These are phyloP conservation scores for Thalassophryne amazonica DNA, from an alignment of 2,797 vertebrate genomes.

Conservation along the genomic window DNA sequence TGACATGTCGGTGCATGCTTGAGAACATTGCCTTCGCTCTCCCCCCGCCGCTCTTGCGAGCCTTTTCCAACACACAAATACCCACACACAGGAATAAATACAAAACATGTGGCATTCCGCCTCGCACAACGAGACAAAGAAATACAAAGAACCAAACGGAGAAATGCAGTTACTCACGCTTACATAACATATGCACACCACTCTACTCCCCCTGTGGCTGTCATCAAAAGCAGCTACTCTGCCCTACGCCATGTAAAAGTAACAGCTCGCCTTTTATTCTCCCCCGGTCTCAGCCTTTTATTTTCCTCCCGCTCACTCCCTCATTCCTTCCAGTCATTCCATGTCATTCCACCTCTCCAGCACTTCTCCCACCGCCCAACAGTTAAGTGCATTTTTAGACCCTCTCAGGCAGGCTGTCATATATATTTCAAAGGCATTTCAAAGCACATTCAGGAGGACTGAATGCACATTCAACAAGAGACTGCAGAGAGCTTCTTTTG, in stretches of 20 bases:
- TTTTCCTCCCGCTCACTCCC: conserved; percentile 14
- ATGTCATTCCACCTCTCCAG: conserved; percentile 34
- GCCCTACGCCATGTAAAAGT: conserved; percentile 36
- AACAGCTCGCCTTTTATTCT: conserved; percentile 46
- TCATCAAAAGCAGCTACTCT: conserved; percentile 45
- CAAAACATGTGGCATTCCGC: not conserved
- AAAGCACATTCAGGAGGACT: conserved; percentile 38
- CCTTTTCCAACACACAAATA: conserved; percentile 10
- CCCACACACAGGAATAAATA: conserved; percentile 8
- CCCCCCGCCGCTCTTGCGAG: not conserved
- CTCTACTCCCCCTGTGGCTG: conserved; percentile 24
- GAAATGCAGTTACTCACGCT: conserved; percentile 18
- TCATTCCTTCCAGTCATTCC: conserved; percentile 27
- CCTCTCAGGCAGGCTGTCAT: conserved; percentile 52
- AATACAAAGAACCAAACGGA: conserved; percentile 32
- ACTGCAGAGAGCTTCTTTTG: not conserved
- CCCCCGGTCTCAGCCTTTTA: conserved; percentile 11
- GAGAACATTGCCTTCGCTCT: conserved; percentile 40
- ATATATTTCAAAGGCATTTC: conserved; percentile 62
- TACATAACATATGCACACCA: conserved; percentile 10
- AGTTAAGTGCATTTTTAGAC: conserved; percentile 58
- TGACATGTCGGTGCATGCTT: conserved; percentile 52
- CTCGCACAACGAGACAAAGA: conserved; percentile 15
- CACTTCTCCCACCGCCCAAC: conserved; percentile 33
- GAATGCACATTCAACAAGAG: conserved; percentile 31